Percentiles rank a stretch among this genome's conserved stretches.
Conservation (phyloP, 2,113 vertebrate species). For the Carassius gibelio region DNA sequence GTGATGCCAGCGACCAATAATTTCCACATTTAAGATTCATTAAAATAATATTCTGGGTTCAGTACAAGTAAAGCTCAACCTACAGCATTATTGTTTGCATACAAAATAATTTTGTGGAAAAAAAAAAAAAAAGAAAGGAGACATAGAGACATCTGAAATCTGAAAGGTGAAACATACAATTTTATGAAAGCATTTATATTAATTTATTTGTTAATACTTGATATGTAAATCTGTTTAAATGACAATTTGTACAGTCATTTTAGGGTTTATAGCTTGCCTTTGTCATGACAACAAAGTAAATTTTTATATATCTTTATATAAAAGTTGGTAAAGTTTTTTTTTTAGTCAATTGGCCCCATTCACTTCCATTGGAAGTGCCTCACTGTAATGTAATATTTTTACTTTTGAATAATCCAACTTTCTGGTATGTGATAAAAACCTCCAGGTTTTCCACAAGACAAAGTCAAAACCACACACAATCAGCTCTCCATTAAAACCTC, state of each 20-base stretch:
- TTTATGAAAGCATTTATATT: background rate
- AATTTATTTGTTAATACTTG: background rate
- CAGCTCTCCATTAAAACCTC: background rate
- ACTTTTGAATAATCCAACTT: background rate
- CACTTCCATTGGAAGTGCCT: background rate
- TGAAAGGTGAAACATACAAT: background rate
- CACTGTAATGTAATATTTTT: background rate
- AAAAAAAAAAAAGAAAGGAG: background rate
- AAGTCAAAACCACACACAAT: slow-evolving; percentile 28
- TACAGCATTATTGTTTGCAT: background rate
- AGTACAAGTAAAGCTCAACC: background rate
- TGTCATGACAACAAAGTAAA: background rate
- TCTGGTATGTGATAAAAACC: background rate
- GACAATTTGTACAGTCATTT: background rate
- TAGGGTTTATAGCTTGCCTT: background rate
- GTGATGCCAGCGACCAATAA: background rate
- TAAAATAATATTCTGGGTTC: too few species aligned
- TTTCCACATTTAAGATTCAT: background rate
- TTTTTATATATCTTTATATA: background rate
- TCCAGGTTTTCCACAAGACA: slow-evolving; percentile 30
- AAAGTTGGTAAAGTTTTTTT: too few species aligned
- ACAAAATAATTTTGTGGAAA: too few species aligned
- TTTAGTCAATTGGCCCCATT: too few species aligned
- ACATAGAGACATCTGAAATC: too few species aligned
- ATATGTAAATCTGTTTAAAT: background rate